A percentile compares a stretch with the other conserved stretches of the same genome.
Evolutionary conservation across 35 echinoderm and acorn worm genomes (phyloP).

Genomic region (Patiria miniata): DNA sequence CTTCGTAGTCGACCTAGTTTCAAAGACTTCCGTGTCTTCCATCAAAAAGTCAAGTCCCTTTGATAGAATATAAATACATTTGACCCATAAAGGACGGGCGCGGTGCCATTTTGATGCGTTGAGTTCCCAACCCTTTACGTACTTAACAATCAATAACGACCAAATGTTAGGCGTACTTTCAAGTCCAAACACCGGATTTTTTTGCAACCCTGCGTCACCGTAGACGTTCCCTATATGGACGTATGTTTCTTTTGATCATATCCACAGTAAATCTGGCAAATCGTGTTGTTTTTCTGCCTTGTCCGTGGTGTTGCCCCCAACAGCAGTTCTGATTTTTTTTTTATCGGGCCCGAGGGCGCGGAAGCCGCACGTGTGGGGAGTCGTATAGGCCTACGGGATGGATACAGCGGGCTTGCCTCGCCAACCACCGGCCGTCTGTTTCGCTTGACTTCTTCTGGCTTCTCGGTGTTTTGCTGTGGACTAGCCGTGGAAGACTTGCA

Average conservation of each 20-base stretch:
- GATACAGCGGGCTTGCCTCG: constrained; percentile 3
- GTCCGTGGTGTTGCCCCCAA: neutral
- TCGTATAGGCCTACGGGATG: no score
- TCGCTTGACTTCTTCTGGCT: constrained; percentile 5
- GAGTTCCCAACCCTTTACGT: no score
- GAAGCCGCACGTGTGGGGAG: constrained; percentile 6
- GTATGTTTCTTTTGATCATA: neutral
- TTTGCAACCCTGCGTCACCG: no score
- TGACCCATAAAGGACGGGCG: no score
- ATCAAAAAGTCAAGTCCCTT: no score
- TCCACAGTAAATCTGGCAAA: constrained; percentile 2
- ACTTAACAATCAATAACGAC: no score
- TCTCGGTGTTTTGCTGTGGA: neutral
- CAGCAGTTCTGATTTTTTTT: neutral
- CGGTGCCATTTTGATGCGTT: no score
- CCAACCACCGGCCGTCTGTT: neutral
- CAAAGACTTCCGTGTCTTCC: no score
- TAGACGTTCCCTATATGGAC: no score
- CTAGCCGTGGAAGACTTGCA: no score
- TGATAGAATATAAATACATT: no score
- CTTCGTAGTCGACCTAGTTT: no score
- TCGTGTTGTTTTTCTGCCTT: constrained; percentile 8
- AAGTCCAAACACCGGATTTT: neutral
- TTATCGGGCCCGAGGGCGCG: constrained; percentile 14
- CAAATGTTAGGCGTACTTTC: neutral